These are phyloP conservation scores for Sclerurus mexicanus DNA, from an alignment of 2,113 vertebrate genomes.

Conservation along the genomic window DNA sequence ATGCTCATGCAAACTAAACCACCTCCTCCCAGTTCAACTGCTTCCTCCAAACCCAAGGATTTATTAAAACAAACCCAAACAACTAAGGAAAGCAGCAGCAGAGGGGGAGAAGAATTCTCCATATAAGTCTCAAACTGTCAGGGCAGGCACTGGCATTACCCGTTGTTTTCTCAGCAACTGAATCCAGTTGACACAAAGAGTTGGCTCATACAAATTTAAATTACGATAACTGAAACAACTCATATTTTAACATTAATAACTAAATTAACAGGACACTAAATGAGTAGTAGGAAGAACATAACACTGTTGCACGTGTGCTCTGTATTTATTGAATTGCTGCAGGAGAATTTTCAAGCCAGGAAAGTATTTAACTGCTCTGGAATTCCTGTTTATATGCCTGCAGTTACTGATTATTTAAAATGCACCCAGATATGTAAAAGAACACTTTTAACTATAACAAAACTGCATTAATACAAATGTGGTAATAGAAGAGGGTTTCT, in stretches of 20 bases:
- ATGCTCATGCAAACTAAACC: neutral
- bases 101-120: neutral
- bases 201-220: neutral
- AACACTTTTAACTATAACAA: neutral
- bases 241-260: neutral
- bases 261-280: neutral
- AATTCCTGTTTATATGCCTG: neutral
- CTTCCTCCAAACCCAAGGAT: neutral
- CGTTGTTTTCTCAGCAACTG: neutral
- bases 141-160: neutral
- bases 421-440: neutral
- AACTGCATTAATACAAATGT: neutral
- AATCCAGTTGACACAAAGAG: neutral
- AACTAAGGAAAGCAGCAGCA: neutral
- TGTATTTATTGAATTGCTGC: neutral
- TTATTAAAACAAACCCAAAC: neutral
- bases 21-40: neutral
- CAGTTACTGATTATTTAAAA: neutral
- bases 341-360: neutral
- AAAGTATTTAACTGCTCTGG: neutral
- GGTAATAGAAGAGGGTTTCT: neutral
- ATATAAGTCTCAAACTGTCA: neutral
- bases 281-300: neutral
- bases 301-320: neutral
- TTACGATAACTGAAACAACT: neutral